Evolutionary conservation across 2,888 invertebrate genomes (phyloP), one percentile per base, ranked within the genome.

Genomic region (Diachrysia chrysitis): DNA sequence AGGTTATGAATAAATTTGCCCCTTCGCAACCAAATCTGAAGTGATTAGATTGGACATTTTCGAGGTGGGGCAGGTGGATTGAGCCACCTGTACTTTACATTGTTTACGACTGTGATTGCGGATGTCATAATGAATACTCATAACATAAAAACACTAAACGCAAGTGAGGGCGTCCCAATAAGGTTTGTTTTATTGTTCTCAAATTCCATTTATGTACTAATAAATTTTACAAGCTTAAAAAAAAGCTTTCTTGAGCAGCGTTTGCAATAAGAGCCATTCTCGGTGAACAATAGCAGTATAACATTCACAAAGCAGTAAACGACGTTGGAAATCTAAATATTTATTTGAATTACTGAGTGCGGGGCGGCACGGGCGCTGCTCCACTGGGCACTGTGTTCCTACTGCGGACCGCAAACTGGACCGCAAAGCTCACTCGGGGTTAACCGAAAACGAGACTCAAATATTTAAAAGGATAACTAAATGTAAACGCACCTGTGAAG

Each of bases 1-100:
- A 88, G 89, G 92, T 91, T 92, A 94, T 94, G 94, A 94, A 94
- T 94, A 93, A 92, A 93, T 93, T 93, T 92, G 88, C 85, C 89
- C 88, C 86, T 86, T 85, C 82, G 85, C 83, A 86, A 86, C 85
- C 80, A 92, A 93, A 92, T 92, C 90, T 92, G 88, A 87, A 89
- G 92, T 90, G 91, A 93, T 94, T 93, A 93, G 92, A 85, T 87
- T 86, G 85, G 87, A 91, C 89, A 90, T 88, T 89, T 87, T 79
- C 83, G 85, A 87, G 85, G 70, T 67, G 79, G 73, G 78, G 85
- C 93, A 93, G 93, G 91, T 93, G 93, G 74, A 79, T 56, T 32
- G 67, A 23, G n/a, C 66, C 88, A 87, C 86, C 87, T 86, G 88
- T 79, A 65, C 65, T 66, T 69, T 73, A 60, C 55, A 66, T 70